Conservation (phyloP, 2,888 invertebrate species). For the Sphecodes monilicornis region DNA sequence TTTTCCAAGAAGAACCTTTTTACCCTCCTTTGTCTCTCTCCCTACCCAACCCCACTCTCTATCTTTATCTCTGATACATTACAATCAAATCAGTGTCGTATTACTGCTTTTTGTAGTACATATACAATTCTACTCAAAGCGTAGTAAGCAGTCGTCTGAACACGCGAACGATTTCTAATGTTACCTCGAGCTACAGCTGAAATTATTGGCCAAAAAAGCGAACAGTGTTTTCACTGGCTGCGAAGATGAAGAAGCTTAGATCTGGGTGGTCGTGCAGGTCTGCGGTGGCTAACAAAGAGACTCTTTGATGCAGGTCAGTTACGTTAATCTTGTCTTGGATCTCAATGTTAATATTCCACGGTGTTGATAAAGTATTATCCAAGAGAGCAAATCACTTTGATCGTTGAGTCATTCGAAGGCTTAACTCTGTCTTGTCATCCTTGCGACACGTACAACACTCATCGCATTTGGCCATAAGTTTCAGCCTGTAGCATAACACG, state of each 20-base stretch:
- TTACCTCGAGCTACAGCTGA: slow-evolving; percentile 18
- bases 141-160: slow-evolving; percentile 70
- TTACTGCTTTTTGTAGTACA: slow-evolving; percentile 83
- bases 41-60: background rate
- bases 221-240: background rate
- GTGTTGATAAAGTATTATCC: background rate
- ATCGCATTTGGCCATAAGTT: slow-evolving; percentile 30
- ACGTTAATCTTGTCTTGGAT: background rate
- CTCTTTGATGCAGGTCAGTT: background rate
- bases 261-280: background rate
- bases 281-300: background rate
- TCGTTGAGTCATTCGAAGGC: background rate
- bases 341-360: background rate
- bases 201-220: slow-evolving; percentile 9
- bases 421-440: background rate
- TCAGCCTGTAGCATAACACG: slow-evolving; percentile 29
- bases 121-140: slow-evolving; percentile 72
- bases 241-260: background rate
- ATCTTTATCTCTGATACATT: slow-evolving; percentile 76
- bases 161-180: slow-evolving; percentile 58
- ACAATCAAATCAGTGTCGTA: slow-evolving; percentile 82
- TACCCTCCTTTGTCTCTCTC: background rate
- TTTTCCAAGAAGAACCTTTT: background rate
- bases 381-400: background rate
- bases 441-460: background rate